Conservation (phyloP, 2,888 invertebrate genomes). For the Teleiodes luculella region DNA sequence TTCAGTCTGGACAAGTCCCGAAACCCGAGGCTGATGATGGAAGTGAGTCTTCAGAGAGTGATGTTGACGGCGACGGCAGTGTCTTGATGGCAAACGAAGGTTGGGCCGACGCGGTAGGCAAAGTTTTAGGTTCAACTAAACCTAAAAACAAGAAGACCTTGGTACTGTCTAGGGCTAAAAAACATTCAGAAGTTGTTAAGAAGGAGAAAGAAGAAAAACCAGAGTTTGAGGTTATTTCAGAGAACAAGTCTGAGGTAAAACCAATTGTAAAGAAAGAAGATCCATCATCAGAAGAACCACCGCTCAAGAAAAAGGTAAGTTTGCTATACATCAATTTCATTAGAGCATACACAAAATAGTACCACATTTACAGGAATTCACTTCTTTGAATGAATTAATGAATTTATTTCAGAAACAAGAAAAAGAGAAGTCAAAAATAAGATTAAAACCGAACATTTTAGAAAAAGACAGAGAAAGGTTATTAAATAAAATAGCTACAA, state of each 20-base stretch:
- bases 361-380: too few species aligned
- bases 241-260: slow-evolving; percentile 62
- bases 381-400: too few species aligned
- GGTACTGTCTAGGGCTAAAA: slow-evolving; percentile 89
- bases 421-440: slow-evolving; percentile 80
- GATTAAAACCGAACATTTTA: slow-evolving; percentile 86
- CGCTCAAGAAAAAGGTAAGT: slow-evolving; percentile 42
- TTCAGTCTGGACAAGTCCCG: slow-evolving; percentile 26
- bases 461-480: slow-evolving; percentile 88
- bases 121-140: slow-evolving; percentile 86
- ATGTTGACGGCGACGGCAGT: slow-evolving; percentile 30
- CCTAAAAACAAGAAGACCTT: slow-evolving; percentile 86
- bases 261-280: slow-evolving; percentile 50
- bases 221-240: slow-evolving; percentile 84
- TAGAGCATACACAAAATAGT: too few species aligned
- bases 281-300: slow-evolving; percentile 40
- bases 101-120: slow-evolving; percentile 91
- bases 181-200: slow-evolving; percentile 76
- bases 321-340: too few species aligned
- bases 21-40: slow-evolving; percentile 35
- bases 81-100: slow-evolving; percentile 79
- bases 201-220: slow-evolving; percentile 66
- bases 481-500: slow-evolving; percentile 91
- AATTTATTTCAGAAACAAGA: slow-evolving; percentile 75
- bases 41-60: slow-evolving; percentile 30